phyloP scores from a whole-genome alignment of 92 coral and sea anemone genomes.

The Epizoanthus fatuus region DNA sequence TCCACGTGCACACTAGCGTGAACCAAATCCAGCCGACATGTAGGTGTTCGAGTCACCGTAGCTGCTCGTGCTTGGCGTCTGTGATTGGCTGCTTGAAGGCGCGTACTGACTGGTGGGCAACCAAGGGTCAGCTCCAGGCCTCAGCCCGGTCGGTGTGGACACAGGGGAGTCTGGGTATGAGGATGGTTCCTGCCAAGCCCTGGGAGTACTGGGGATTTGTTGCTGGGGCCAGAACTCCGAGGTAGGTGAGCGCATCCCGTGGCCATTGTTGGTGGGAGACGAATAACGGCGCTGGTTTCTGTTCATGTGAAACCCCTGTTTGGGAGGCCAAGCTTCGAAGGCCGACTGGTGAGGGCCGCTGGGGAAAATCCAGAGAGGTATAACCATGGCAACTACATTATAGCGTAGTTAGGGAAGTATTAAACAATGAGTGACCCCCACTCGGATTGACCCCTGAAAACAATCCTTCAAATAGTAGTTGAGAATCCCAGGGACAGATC shows the following conservation, averaged over 20 bases:
- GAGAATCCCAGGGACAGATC: too few relatives aligned
- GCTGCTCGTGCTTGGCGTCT: slow-evolving; percentile 65
- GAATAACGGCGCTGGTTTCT: slow-evolving; percentile 94
- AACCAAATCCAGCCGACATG: slow-evolving; percentile 78
- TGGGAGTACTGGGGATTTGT: slow-evolving; percentile 68
- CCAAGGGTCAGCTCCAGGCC: slow-evolving; percentile 93
- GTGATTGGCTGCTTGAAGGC: slow-evolving; percentile 76
- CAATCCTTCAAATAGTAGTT: too few relatives aligned
- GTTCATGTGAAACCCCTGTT: slow-evolving; percentile 64
- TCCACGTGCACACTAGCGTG: slow-evolving; percentile 44
- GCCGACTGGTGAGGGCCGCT: slow-evolving; percentile 56
- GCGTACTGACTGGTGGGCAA: slow-evolving; percentile 63
- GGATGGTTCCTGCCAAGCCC: slow-evolving; percentile 86
- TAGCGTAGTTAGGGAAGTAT: too few relatives aligned
- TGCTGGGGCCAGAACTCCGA: slow-evolving; percentile 94
- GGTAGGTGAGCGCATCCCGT: slow-evolving; percentile 82
- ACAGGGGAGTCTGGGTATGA: slow-evolving; percentile 74
- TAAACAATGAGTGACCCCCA: too few relatives aligned
- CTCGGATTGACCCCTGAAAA: too few relatives aligned
- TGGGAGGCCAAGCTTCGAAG: slow-evolving; percentile 94
- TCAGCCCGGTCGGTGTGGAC: slow-evolving; percentile 77
- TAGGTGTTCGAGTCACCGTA: slow-evolving; percentile 74
- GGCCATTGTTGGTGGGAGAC: slow-evolving; percentile 85
- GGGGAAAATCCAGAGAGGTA: slow-evolving; percentile 40
- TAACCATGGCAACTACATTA: not conserved